These are phyloP conservation scores for Menidia beryllina DNA, from an alignment of 2,113 vertebrate species.

Conservation along the genomic window DNA sequence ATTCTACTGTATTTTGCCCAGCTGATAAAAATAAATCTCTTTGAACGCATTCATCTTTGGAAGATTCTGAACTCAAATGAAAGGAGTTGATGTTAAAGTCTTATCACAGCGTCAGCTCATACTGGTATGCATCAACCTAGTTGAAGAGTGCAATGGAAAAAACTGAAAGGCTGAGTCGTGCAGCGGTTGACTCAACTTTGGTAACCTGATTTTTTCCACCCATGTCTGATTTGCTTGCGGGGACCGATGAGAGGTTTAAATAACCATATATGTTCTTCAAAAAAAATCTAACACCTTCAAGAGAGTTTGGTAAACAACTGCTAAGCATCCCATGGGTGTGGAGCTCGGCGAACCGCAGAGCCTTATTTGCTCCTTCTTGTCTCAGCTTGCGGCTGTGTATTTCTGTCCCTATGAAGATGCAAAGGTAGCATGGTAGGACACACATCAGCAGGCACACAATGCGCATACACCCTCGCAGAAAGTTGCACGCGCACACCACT, in stretches of 20 bases:
- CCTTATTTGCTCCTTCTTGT: slow-evolving; percentile 69
- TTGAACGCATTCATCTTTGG: slow-evolving; percentile 2
- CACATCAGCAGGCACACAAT: slow-evolving; percentile 57
- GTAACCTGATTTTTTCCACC: slow-evolving; percentile 53
- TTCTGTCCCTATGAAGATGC: slow-evolving; percentile 76
- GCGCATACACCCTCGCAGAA: slow-evolving; percentile 37
- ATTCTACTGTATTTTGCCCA: too few species aligned
- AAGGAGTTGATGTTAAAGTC: background rate
- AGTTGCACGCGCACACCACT: slow-evolving; percentile 6
- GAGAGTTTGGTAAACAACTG: slow-evolving; percentile 80
- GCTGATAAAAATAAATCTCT: too few species aligned
- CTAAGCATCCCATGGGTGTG: slow-evolving; percentile 77
- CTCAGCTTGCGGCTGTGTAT: slow-evolving; percentile 74
- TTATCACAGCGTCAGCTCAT: slow-evolving; percentile 22
- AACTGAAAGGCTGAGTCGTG: slow-evolving; percentile 74
- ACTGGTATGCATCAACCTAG: slow-evolving; percentile 28
- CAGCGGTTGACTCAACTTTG: slow-evolving; percentile 65
- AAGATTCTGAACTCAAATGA: background rate
- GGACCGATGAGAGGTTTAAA: slow-evolving; percentile 49
- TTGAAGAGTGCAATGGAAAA: slow-evolving; percentile 72
- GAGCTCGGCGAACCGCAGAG: slow-evolving; percentile 64
- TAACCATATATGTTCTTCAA: background rate
- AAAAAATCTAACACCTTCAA: slow-evolving; percentile 69
- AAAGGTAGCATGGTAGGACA: slow-evolving; percentile 75
- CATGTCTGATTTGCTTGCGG: slow-evolving; percentile 37